Percentiles rank a stretch among this genome's conserved stretches.
phyloP scores from a whole-genome alignment of 1,140 invertebrate genomes.

The Micrasema longulum region DNA sequence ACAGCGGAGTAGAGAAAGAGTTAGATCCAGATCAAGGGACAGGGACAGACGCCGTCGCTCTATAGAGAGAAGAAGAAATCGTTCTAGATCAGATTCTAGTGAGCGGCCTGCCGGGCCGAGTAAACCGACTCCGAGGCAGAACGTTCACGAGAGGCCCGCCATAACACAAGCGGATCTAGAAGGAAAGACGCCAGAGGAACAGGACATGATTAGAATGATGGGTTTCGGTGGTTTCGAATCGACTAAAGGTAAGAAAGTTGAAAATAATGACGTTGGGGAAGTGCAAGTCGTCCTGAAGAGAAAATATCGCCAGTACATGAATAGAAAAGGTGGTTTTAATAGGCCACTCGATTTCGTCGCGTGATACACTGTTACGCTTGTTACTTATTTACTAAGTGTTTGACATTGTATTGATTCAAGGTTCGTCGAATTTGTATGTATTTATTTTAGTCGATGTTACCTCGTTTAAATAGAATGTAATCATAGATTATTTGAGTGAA shows the following conservation, averaged over 20 bases:
- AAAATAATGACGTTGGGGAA: conserved; percentile 90
- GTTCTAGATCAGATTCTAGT: conserved; percentile 56
- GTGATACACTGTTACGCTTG: conserved; percentile 59
- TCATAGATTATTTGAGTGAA: too few relatives aligned
- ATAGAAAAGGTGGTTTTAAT: conserved; percentile 98
- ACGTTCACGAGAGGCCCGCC: conserved; percentile 58
- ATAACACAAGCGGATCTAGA: conserved; percentile 76
- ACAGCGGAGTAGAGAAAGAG: conserved; percentile 67
- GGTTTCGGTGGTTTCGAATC: conserved; percentile 95
- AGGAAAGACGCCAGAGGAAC: conserved; percentile 90
- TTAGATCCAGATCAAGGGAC: conserved; percentile 67
- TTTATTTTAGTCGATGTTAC: too few relatives aligned
- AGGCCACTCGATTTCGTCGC: conserved; percentile 96
- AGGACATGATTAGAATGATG: conserved; percentile 97
- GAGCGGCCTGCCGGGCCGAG: conserved; percentile 52
- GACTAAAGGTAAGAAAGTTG: conserved; percentile 95
- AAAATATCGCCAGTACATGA: conserved; percentile 99
- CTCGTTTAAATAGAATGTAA: too few relatives aligned
- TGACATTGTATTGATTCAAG: not conserved
- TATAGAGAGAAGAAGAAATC: conserved; percentile 64
- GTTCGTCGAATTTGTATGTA: not conserved
- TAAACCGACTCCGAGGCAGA: conserved; percentile 51
- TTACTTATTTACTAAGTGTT: conserved; percentile 8
- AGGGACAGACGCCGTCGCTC: conserved; percentile 58
- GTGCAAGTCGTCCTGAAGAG: conserved; percentile 96